Evolutionary conservation across 2,888 invertebrate species (phyloP), one percentile per base, ranked within the genome.

Genomic region (Nineta flava): DNA sequence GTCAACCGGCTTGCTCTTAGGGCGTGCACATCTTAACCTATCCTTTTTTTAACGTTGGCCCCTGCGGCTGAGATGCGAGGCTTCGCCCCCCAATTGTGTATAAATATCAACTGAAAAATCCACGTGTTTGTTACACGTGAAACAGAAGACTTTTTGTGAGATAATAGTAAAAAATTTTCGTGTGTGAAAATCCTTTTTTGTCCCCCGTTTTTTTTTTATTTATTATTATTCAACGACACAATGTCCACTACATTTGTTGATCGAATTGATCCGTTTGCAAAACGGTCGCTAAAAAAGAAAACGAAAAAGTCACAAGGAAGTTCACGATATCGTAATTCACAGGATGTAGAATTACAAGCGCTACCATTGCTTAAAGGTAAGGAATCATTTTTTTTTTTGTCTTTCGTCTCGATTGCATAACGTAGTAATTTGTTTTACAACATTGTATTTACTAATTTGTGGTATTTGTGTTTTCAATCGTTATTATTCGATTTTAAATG

Each of bases 211-310:
- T 16, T 16, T 43, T 16, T 16, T 43, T 43, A 15, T 43, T 43
- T 38, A 13, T 43, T 26, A 26, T 26, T 26, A 26, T 26, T 26
- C 26, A 26, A 26, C 26, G 26, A 26, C 70, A 73, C 72, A 67
- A 79, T 78, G 81, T 82, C 87, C 75, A 83, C 82, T 75, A 83
- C 88, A 70, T 91, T 95, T 79, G 94, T 95, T 75, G 96, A 97
- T 80, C 88, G 95, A 74, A 96, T 97, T 77, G 97, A 97, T 79
- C 97, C 97, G 65, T 97, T 97, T 75, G 90, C 92, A 62, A 97
- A 96, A 78, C 83, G 94, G 70, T 95, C 96, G 64, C 74, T 94
- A 64, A 93, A 94, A 77, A 93, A 96, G 78, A 95, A 97, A 74
- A 91, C 92, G 66, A 95, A 93, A 77, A 91, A 93, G 74, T 94